Evolutionary conservation across 2,797 vertebrate genomes (phyloP).

Genomic region (Rhadinocentrus ornatus): DNA sequence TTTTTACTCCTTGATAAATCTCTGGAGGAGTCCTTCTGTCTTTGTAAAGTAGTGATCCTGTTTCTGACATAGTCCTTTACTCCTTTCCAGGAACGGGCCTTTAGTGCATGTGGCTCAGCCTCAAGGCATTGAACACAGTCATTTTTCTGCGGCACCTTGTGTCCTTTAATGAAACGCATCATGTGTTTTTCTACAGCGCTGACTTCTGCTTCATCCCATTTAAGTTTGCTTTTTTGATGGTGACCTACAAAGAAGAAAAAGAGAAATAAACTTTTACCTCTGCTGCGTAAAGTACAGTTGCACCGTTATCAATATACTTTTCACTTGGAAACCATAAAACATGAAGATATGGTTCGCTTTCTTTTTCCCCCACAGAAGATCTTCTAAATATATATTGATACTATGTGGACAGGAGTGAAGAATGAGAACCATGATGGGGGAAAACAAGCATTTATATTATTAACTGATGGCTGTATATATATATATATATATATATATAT

Average conservation of each 20-base stretch:
- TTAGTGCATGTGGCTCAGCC: slow-evolving; percentile 56
- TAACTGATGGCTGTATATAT: too few relatives aligned
- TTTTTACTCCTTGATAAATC: background rate
- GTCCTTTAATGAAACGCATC: slow-evolving; percentile 59
- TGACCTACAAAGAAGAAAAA: background rate
- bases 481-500: too few relatives aligned
- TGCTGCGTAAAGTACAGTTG: too few relatives aligned
- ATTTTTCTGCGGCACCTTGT: slow-evolving; percentile 68
- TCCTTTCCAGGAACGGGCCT: slow-evolving; percentile 62
- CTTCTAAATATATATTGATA: too few relatives aligned
- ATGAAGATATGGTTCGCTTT: too few relatives aligned
- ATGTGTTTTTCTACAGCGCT: slow-evolving; percentile 66
- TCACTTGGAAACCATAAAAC: too few relatives aligned
- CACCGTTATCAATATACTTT: too few relatives aligned
- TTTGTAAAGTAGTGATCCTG: slow-evolving; percentile 66
- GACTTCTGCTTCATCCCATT: slow-evolving; percentile 60
- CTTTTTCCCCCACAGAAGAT: too few relatives aligned
- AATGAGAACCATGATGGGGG: too few relatives aligned
- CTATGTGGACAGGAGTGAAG: too few relatives aligned
- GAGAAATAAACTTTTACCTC: too few relatives aligned
- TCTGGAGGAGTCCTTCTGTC: slow-evolving; percentile 28
- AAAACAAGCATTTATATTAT: too few relatives aligned
- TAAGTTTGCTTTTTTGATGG: slow-evolving; percentile 28
- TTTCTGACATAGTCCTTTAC: slow-evolving; percentile 73
- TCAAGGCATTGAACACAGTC: slow-evolving; percentile 69